Evolutionary conservation across 2,113 vertebrate genomes (phyloP).

Genomic region (Passer domesticus): DNA sequence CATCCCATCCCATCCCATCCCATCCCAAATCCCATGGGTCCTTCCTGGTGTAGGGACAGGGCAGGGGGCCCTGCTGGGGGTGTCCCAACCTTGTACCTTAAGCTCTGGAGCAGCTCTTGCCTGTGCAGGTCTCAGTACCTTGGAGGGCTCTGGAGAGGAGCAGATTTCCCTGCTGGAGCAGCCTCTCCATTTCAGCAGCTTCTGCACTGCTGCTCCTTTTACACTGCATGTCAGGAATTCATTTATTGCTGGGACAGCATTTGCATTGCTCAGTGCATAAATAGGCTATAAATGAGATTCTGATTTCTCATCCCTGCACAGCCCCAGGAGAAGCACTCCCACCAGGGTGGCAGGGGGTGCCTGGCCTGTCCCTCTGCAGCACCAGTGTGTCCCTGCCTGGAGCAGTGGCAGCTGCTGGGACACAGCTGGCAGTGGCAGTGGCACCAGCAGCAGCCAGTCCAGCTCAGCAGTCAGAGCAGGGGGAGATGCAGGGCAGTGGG

Average conservation of each 20-base stretch:
- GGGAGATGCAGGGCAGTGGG: not conserved
- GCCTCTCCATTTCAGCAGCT: not conserved
- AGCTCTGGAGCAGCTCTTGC: not conserved
- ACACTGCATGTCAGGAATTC: not conserved
- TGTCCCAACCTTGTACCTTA: not conserved
- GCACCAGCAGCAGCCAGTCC: not conserved
- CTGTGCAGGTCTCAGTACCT: not conserved
- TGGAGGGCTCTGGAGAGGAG: not conserved
- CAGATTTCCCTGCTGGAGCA: not conserved
- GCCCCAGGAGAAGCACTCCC: not conserved
- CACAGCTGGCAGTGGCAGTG: not conserved
- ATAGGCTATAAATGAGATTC: conserved; percentile 12
- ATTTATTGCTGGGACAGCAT: not conserved
- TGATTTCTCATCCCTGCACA: not conserved
- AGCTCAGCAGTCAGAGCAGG: not conserved
- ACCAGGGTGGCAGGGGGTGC: not conserved
- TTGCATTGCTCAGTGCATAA: not conserved
- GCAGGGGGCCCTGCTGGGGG: not conserved
- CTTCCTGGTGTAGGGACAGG: not conserved
- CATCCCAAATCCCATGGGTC: not conserved
- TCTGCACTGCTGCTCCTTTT: not conserved
- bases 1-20: not conserved
- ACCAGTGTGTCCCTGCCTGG: not conserved
- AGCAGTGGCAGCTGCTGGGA: not conserved
- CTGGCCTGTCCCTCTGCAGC: not conserved